These are phyloP conservation scores for Tachyglossus aculeatus DNA, from an alignment of 2,797 vertebrate species.

Conservation along the genomic window DNA sequence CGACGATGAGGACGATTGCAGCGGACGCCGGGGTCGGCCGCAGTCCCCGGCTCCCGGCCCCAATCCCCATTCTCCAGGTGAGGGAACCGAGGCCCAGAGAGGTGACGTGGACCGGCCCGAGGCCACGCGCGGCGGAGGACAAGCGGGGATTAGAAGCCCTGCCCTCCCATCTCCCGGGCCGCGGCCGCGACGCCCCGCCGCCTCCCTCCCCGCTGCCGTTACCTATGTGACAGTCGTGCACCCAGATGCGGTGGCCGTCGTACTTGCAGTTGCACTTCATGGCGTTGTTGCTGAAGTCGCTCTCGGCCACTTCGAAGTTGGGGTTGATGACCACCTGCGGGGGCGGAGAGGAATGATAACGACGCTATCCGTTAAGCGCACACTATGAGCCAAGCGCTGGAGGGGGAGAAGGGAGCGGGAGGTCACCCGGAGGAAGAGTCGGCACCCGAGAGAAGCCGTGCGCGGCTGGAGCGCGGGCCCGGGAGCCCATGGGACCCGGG, in stretches of 20 bases:
- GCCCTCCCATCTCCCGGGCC: neutral
- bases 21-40: no score
- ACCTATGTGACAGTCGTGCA: slow-evolving; percentile 96
- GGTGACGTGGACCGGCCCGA: neutral
- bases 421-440: no score
- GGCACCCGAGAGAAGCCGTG: no score
- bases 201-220: neutral
- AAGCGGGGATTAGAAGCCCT: neutral
- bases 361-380: no score
- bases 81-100: neutral
- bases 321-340: slow-evolving; percentile 94
- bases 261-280: slow-evolving; percentile 99
- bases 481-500: no score
- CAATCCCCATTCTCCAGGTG: no score
- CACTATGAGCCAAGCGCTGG: no score
- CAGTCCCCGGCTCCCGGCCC: no score
- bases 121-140: neutral
- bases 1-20: no score
- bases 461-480: no score
- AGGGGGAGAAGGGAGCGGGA: no score
- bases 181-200: fast-evolving
- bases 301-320: slow-evolving; percentile 93
- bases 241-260: slow-evolving; percentile 95
- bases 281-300: slow-evolving; percentile 96
- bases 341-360: neutral